These are phyloP conservation scores for Lathamus discolor DNA, from an alignment of 2,113 vertebrate genomes.

Conservation along the genomic window DNA sequence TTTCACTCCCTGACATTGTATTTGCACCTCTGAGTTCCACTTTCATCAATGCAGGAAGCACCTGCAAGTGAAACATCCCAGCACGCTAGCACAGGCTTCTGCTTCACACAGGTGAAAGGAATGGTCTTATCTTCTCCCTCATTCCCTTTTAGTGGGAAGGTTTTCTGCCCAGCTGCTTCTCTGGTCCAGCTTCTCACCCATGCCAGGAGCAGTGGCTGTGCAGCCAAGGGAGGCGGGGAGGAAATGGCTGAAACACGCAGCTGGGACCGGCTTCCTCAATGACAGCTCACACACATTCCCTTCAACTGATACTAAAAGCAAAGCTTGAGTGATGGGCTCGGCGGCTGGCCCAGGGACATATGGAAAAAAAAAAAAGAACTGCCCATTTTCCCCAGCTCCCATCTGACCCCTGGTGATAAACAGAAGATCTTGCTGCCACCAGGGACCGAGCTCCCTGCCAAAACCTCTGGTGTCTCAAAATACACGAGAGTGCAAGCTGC, in stretches of 20 bases:
- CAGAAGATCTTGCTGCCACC: neutral
- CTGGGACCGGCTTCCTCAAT: neutral
- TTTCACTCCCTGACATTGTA: neutral
- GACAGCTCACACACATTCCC: neutral
- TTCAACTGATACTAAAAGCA: neutral
- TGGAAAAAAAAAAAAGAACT: neutral
- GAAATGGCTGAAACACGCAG: neutral
- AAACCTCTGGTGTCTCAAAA: neutral
- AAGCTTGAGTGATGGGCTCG: neutral
- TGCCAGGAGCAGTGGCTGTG: neutral
- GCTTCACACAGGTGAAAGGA: neutral
- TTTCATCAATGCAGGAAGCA: neutral
- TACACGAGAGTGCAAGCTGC: neutral
- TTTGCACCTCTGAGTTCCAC: neutral
- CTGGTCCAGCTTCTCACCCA: neutral
- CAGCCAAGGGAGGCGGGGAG: constrained; percentile 30
- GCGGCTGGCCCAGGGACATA: neutral
- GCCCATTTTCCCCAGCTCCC: neutral
- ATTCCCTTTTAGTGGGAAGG: neutral
- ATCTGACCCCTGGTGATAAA: neutral
- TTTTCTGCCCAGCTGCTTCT: neutral
- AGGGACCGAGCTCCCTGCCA: neutral
- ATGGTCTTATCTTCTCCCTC: neutral
- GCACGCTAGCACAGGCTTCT: neutral
- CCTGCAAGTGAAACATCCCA: neutral